phyloP scores from a whole-genome alignment of 1,140 invertebrate species.

The Triops longicaudatus region DNA sequence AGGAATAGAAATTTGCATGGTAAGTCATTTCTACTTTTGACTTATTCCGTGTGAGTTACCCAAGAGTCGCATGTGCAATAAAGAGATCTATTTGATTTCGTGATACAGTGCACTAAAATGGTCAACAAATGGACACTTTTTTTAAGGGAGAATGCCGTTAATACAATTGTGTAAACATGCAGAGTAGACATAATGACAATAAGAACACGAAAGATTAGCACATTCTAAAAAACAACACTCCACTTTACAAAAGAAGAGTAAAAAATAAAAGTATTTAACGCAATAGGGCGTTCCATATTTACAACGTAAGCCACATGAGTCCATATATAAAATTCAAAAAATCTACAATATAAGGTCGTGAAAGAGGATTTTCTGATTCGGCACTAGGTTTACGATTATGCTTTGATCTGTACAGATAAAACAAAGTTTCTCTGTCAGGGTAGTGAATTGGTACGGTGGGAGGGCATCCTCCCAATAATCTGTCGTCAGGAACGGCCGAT shows the following conservation, averaged over 20 bases:
- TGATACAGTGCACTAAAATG: too few relatives aligned
- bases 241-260: neutral
- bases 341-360: neutral
- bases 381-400: neutral
- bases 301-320: neutral
- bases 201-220: too few relatives aligned
- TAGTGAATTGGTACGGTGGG: neutral
- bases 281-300: neutral
- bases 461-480: neutral
- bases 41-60: too few relatives aligned
- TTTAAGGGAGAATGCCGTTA: neutral
- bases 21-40: too few relatives aligned
- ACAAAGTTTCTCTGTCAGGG: constrained; percentile 9
- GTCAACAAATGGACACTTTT: too few relatives aligned
- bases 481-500: neutral
- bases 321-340: neutral
- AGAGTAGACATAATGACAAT: neutral
- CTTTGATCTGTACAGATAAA: constrained; percentile 2
- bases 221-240: neutral
- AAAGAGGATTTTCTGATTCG: neutral
- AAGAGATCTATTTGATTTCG: too few relatives aligned
- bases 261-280: neutral
- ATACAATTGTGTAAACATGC: neutral
- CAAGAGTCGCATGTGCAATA: too few relatives aligned
- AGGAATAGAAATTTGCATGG: too few relatives aligned